These are phyloP conservation scores for Tolmerus cingulatus DNA, from an alignment of 2,888 invertebrate species.

Conservation along the genomic window DNA sequence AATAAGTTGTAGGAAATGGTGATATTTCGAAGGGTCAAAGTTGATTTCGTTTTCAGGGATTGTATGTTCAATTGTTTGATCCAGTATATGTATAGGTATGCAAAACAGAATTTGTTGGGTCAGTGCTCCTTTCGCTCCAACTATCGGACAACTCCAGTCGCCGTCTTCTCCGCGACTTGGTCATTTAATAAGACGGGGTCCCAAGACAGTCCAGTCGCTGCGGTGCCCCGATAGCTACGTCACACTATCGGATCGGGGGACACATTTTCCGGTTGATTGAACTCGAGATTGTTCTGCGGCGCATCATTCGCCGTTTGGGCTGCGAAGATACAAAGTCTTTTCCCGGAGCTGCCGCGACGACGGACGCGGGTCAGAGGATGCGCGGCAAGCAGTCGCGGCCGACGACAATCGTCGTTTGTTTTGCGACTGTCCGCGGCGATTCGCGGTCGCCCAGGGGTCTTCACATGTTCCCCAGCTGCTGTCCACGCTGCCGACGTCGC, in stretches of 20 bases:
- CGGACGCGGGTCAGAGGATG: background rate
- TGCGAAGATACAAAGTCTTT: background rate
- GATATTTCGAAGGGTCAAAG: too few species aligned
- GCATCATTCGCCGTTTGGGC: background rate
- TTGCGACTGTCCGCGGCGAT: background rate
- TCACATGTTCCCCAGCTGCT: slow-evolving; percentile 13
- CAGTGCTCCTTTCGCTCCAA: background rate
- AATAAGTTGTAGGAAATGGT: too few species aligned
- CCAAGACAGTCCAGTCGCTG: background rate
- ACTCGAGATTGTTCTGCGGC: background rate
- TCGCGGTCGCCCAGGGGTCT: background rate
- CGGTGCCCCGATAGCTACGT: background rate
- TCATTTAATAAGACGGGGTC: background rate
- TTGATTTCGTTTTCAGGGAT: too few species aligned
- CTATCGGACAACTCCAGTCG: background rate
- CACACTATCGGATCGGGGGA: background rate
- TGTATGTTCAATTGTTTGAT: too few species aligned
- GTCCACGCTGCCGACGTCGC: background rate
- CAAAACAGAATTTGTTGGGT: background rate
- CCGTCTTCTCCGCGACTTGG: background rate
- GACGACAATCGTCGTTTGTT: background rate
- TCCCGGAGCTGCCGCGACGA: background rate
- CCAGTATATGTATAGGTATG: too few species aligned
- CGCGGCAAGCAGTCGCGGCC: background rate
- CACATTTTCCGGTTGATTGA: slow-evolving; percentile 19